phyloP scores from a whole-genome alignment of 2,888 invertebrate genomes.

The Saturnia pavonia region DNA sequence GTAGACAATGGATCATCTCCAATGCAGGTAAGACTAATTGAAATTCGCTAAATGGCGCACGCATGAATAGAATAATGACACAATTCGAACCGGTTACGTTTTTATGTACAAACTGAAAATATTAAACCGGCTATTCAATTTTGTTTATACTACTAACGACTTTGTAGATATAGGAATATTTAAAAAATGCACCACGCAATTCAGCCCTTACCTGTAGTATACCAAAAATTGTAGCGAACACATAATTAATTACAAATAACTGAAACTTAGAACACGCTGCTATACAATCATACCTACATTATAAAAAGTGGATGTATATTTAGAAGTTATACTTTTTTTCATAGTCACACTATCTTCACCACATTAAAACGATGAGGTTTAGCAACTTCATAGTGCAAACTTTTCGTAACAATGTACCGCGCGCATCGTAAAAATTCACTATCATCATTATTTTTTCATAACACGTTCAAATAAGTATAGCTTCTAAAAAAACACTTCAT shows the following conservation, averaged over 20 bases:
- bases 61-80: constrained; percentile 28
- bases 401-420: no score
- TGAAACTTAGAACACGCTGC: constrained; percentile 53
- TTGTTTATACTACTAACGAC: constrained; percentile 67
- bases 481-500: constrained; percentile 41
- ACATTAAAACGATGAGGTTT: no score
- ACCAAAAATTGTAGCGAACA: constrained; percentile 47
- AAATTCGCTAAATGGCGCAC: constrained; percentile 26
- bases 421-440: no score
- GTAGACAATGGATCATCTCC: constrained; percentile 93
- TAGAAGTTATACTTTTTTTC: no score
- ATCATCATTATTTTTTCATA: no score
- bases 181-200: constrained; percentile 60
- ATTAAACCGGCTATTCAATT: constrained; percentile 31
- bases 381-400: no score
- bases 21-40: constrained; percentile 88
- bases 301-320: no score
- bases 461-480: constrained; percentile 25
- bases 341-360: no score
- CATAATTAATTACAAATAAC: constrained; percentile 64
- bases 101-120: constrained; percentile 43
- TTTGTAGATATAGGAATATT: constrained; percentile 68
- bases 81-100: constrained; percentile 32
- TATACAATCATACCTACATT: constrained; percentile 47
- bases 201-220: constrained; percentile 63